These are phyloP conservation scores for Cardiocondyla obscurior DNA, from an alignment of 1,140 invertebrate genomes.

Conservation along the genomic window DNA sequence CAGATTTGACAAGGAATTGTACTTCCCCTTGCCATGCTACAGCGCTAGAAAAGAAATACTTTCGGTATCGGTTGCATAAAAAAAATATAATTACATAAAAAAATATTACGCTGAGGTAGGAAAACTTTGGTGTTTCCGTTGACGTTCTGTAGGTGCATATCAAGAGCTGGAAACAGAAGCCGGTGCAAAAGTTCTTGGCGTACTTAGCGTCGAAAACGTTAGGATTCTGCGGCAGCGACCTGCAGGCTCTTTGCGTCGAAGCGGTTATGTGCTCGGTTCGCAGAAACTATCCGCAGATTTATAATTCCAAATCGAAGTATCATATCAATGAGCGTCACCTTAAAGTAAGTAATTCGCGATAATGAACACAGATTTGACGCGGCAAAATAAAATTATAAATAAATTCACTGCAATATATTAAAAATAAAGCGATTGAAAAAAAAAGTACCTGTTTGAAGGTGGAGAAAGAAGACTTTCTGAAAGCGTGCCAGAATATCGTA, in stretches of 20 bases:
- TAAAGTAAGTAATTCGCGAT: slow-evolving; percentile 69
- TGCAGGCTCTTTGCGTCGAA: slow-evolving; percentile 82
- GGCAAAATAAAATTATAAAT: not conserved
- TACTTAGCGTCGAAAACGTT: slow-evolving; percentile 81
- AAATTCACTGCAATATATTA: not conserved
- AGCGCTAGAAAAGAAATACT: slow-evolving; percentile 80
- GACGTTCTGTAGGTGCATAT: slow-evolving; percentile 78
- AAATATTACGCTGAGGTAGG: not conserved
- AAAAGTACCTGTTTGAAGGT: slow-evolving; percentile 78
- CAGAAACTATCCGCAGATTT: slow-evolving; percentile 81
- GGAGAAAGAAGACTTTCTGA: slow-evolving; percentile 87
- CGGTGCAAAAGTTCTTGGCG: slow-evolving; percentile 78
- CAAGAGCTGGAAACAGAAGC: slow-evolving; percentile 80
- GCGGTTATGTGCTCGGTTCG: slow-evolving; percentile 82
- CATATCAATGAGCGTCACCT: slow-evolving; percentile 78
- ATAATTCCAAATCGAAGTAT: slow-evolving; percentile 77
- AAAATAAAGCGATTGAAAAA: not conserved
- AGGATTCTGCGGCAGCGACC: slow-evolving; percentile 83
- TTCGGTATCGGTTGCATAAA: slow-evolving; percentile 83
- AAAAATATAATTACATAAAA: not conserved
- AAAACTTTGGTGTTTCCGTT: not conserved
- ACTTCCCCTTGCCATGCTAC: slow-evolving; percentile 82
- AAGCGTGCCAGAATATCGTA: slow-evolving; percentile 87
- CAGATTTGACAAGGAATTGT: slow-evolving; percentile 86
- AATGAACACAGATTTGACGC: not conserved